phyloP scores from a whole-genome alignment of 2,113 vertebrate genomes.

The Herpetotheres cachinnans region DNA sequence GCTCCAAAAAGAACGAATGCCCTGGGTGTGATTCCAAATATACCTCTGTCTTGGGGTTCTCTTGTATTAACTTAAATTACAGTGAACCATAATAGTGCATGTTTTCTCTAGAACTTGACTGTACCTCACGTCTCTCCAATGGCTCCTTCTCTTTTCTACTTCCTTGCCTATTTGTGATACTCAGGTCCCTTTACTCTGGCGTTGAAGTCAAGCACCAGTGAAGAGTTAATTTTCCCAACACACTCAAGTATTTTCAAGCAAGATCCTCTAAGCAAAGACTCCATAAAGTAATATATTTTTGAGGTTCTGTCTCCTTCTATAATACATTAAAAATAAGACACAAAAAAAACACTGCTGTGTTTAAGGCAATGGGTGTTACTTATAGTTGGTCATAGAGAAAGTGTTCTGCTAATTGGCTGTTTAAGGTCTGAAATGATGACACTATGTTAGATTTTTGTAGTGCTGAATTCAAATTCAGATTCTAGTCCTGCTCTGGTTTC shows the following conservation, averaged over 20 bases:
- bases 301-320: background rate
- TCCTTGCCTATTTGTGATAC: background rate
- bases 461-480: background rate
- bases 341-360: background rate
- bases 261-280: background rate
- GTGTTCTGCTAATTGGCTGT: background rate
- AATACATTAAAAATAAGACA: background rate
- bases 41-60: slow-evolving; percentile 5
- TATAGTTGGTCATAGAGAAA: background rate
- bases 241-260: background rate
- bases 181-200: background rate
- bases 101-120: slow-evolving; percentile 15
- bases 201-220: background rate
- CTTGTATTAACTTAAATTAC: slow-evolving; percentile 1
- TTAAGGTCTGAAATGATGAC: background rate
- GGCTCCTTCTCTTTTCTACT: background rate
- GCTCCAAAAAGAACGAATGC: background rate
- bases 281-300: background rate
- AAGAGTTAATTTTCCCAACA: background rate
- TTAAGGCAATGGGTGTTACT: background rate
- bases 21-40: slow-evolving; percentile 5
- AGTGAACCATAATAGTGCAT: background rate
- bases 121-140: background rate
- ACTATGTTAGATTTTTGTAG: background rate
- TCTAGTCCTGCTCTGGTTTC: background rate